Evolutionary conservation across 2,113 vertebrate species (phyloP).

Genomic region (Trematomus loennbergii): DNA sequence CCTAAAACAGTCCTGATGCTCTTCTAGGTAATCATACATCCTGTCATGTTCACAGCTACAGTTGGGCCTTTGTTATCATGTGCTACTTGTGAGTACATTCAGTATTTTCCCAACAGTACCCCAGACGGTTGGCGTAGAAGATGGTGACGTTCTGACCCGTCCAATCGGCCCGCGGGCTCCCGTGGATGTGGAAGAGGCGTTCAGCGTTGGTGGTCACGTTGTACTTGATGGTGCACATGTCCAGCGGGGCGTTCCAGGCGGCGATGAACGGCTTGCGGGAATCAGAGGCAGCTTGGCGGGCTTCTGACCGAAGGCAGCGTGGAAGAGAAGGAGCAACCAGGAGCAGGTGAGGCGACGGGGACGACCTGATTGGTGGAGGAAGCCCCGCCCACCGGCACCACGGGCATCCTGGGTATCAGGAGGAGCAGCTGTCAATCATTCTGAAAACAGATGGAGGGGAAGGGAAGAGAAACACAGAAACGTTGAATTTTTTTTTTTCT

Average conservation of each 20-base stretch:
- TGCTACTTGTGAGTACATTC: no score
- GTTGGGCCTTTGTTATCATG: no score
- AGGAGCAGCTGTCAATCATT: slow-evolving; percentile 76
- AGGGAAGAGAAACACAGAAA: not conserved
- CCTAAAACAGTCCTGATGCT: no score
- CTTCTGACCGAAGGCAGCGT: slow-evolving; percentile 80
- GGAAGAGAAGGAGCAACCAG: slow-evolving; percentile 73
- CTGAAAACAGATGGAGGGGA: slow-evolving; percentile 40
- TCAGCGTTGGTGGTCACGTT: slow-evolving; percentile 80
- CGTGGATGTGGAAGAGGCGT: slow-evolving; percentile 83
- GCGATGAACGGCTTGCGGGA: slow-evolving; percentile 85
- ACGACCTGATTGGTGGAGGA: slow-evolving; percentile 72
- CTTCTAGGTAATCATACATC: no score
- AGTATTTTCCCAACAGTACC: slow-evolving; percentile 36
- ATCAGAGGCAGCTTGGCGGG: slow-evolving; percentile 82
- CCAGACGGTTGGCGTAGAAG: slow-evolving; percentile 87
- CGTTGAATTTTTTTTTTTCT: not conserved
- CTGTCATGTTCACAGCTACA: no score
- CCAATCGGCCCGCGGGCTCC: slow-evolving; percentile 83
- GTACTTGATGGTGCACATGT: slow-evolving; percentile 84
- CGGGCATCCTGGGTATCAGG: slow-evolving; percentile 73
- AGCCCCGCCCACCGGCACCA: slow-evolving; percentile 74
- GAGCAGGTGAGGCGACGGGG: slow-evolving; percentile 75
- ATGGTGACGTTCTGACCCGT: slow-evolving; percentile 89
- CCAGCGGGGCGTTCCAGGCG: slow-evolving; percentile 86